Evolutionary conservation across 2,888 invertebrate genomes (phyloP), one percentile per base, ranked within the genome.

Genomic region (Drosophila nr. perissopoda): DNA sequence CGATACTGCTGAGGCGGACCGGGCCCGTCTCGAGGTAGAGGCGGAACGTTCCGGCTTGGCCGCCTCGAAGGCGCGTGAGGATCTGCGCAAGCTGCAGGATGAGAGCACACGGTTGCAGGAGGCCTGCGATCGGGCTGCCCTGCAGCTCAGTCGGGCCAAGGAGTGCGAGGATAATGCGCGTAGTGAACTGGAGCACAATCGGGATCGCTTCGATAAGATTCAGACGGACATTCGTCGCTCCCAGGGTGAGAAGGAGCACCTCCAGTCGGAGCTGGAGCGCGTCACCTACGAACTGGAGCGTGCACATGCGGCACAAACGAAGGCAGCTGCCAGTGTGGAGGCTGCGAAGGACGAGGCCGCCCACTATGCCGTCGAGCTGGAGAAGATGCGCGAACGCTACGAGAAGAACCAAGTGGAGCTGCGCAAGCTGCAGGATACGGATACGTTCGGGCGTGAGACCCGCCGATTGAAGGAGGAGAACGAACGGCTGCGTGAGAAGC

Each of bases 101-200:
- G 98, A 98, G 92, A 94, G 97, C 80, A 95, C 96, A 59, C 95
- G 97, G 72, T 93, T 97, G 62, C 97, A 98, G 92, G 98, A 98
- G 94, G 95, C 97, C 94, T 98, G 97, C 91, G 98, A 98, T 88
- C 95, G 98, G 76, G 96, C 97, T 21, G 96, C 97, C 16, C 94
- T 98, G 83, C 98, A 98, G 92, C 94, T 98, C 33, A 96, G 96
- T 67, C 95, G 98, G 82, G 96, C 97, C 61, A 98, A 98, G 93
- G 98, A 98, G 93, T 95, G 96, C 85, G 98, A 98, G 94, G 98
- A 98, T 83, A 98, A 98, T 92, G 96, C 97, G 34, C 97, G 98
- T 89, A 97, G 97, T 91, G 98, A 98, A 88, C 94, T 97, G 33
- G 97, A 98, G 92, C 96, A 98, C 95, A 95, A 97, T 75, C 95